Conservation (phyloP, 2,113 vertebrate genomes). For the Glaucomys volans region DNA sequence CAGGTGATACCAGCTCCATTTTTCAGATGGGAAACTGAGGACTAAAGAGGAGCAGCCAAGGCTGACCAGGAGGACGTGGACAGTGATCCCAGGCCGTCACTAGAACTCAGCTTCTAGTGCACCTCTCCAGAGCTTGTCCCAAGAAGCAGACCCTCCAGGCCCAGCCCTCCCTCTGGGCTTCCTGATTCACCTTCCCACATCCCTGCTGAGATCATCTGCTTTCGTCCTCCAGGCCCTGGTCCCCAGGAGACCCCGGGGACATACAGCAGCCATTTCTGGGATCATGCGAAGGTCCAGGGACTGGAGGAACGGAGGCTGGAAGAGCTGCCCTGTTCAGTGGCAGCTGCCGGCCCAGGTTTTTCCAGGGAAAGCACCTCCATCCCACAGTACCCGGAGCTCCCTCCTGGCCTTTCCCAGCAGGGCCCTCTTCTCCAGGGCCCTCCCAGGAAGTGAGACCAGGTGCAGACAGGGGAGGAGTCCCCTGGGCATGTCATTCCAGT, state of each 20-base stretch:
- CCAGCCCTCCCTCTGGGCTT: neutral
- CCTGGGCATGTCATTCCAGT: neutral
- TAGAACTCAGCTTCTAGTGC: neutral
- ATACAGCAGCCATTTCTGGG: accelerated
- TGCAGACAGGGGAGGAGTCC: neutral
- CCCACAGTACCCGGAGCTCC: too few relatives aligned
- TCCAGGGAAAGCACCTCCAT: neutral
- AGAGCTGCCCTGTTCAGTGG: neutral
- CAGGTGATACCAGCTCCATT: neutral
- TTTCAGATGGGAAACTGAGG: neutral
- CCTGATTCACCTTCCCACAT: neutral
- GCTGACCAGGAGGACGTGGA: neutral
- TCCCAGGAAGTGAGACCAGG: neutral
- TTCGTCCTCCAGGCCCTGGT: neutral
- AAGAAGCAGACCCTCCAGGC: neutral
- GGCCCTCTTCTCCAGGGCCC: neutral
- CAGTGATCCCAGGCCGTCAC: neutral
- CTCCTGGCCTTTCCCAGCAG: neutral
- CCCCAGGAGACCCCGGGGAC: neutral
- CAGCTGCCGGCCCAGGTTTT: too few relatives aligned
- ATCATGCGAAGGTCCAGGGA: neutral
- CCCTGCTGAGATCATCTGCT: neutral
- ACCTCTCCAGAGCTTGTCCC: neutral
- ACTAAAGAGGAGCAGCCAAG: neutral
- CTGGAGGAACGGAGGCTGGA: accelerated